Conservation (phyloP, 1,140 invertebrate species). For the Phenacoccus solenopsis region DNA sequence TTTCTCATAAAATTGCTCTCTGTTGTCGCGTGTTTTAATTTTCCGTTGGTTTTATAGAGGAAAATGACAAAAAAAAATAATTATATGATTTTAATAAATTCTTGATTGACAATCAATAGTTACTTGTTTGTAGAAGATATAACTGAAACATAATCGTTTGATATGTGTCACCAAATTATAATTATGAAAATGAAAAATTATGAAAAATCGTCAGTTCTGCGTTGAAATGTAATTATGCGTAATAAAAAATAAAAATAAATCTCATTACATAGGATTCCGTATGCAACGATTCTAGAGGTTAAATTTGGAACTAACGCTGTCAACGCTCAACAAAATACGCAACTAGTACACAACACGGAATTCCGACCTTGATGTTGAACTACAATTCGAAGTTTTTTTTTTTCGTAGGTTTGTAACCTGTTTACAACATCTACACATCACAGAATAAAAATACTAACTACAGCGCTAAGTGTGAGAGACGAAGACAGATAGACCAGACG, state of each 20-base stretch:
- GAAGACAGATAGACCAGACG: not conserved
- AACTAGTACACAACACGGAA: not conserved
- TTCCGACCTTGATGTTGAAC: not conserved
- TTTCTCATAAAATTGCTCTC: too few relatives aligned
- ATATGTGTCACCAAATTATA: too few relatives aligned
- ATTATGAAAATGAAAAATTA: not conserved
- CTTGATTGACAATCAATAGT: too few relatives aligned
- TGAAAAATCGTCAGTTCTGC: too few relatives aligned
- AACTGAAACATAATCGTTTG: too few relatives aligned
- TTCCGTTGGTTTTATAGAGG: too few relatives aligned
- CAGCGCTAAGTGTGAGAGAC: not conserved
- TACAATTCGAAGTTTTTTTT: not conserved
- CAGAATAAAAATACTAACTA: conserved; percentile 3
- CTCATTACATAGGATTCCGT: not conserved
- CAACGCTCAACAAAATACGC: not conserved
- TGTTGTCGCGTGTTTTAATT: too few relatives aligned
- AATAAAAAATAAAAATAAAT: not conserved
- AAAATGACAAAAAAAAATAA: too few relatives aligned
- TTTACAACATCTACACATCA: conserved; percentile 2
- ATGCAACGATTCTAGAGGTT: not conserved
- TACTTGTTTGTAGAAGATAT: too few relatives aligned
- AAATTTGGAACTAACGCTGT: not conserved
- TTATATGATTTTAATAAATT: too few relatives aligned
- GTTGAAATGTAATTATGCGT: too few relatives aligned
- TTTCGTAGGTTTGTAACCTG: not conserved